Percentiles rank a stretch among this genome's conserved stretches.
phyloP scores from a whole-genome alignment of 2,888 invertebrate genomes.

The Carcina quercana region DNA sequence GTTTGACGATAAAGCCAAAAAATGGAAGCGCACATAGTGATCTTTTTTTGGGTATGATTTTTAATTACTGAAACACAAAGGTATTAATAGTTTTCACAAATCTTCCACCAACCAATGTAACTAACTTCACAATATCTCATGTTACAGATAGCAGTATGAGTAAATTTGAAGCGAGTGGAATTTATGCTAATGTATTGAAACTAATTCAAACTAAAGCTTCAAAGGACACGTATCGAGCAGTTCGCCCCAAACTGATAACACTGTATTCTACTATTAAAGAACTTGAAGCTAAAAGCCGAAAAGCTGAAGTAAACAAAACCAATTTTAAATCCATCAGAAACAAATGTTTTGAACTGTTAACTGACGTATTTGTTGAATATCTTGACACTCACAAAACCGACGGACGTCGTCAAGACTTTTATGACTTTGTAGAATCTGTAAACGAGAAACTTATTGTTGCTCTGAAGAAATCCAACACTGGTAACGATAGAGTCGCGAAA shows the following conservation, averaged over 20 bases:
- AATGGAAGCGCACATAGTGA: not conserved
- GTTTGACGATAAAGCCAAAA: too few species aligned
- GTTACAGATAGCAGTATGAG: slow-evolving; percentile 13
- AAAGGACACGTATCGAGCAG: slow-evolving; percentile 22
- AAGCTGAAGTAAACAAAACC: slow-evolving; percentile 18
- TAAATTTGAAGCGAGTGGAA: slow-evolving; percentile 37
- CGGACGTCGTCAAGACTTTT: slow-evolving; percentile 9
- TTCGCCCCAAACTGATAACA: slow-evolving; percentile 23
- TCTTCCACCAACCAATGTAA: too few species aligned
- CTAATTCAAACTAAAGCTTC: slow-evolving; percentile 28
- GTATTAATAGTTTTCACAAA: too few species aligned
- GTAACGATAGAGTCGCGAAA: slow-evolving; percentile 36
- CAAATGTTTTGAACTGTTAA: slow-evolving; percentile 30
- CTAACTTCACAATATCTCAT: too few species aligned
- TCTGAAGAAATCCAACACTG: slow-evolving; percentile 42
- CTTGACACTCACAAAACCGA: slow-evolving; percentile 12
- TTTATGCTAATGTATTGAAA: slow-evolving; percentile 31
- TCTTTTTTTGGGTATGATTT: not conserved
- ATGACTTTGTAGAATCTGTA: slow-evolving; percentile 30
- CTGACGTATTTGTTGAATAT: slow-evolving; percentile 31
- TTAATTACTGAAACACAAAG: too few species aligned
- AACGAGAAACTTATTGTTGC: slow-evolving; percentile 39
- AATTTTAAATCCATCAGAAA: slow-evolving; percentile 31
- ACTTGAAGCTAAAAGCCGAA: slow-evolving; percentile 27
- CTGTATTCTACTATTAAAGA: slow-evolving; percentile 26